phyloP scores from a whole-genome alignment of 2,797 vertebrate species.

The Urocyon cinereoargenteus region DNA sequence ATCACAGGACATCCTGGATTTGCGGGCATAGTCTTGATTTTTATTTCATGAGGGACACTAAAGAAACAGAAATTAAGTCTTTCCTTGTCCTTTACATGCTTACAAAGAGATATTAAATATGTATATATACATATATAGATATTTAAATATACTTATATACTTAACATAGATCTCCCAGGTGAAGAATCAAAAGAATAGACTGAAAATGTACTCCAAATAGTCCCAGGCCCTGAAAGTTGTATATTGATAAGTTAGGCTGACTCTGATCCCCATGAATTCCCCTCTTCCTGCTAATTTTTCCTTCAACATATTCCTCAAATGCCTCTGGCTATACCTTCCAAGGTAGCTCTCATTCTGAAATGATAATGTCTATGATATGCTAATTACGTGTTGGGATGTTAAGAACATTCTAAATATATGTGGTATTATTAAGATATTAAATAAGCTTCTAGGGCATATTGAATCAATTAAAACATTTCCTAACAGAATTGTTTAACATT shows the following conservation, averaged over 20 bases:
- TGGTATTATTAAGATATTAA: background rate
- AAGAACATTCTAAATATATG: background rate
- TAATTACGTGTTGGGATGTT: background rate
- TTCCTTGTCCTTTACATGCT: background rate
- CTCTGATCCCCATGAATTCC: background rate
- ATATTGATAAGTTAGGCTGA: background rate
- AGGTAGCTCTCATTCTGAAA: slow-evolving; percentile 30
- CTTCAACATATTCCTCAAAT: background rate
- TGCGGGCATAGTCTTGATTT: background rate
- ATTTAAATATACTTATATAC: background rate
- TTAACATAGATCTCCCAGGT: background rate
- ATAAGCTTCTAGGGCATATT: background rate
- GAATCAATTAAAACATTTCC: background rate
- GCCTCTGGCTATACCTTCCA: background rate
- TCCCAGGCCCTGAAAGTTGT: background rate
- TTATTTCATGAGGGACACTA: background rate
- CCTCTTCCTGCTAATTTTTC: background rate
- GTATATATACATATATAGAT: background rate
- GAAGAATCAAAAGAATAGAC: background rate
- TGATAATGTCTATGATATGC: background rate
- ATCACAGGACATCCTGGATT: background rate
- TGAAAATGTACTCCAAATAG: background rate
- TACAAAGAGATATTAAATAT: background rate
- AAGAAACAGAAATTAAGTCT: slow-evolving; percentile 20
- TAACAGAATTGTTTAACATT: background rate